Conservation (phyloP, 2,888 invertebrate genomes). For the Drosophila mayaguana region DNA sequence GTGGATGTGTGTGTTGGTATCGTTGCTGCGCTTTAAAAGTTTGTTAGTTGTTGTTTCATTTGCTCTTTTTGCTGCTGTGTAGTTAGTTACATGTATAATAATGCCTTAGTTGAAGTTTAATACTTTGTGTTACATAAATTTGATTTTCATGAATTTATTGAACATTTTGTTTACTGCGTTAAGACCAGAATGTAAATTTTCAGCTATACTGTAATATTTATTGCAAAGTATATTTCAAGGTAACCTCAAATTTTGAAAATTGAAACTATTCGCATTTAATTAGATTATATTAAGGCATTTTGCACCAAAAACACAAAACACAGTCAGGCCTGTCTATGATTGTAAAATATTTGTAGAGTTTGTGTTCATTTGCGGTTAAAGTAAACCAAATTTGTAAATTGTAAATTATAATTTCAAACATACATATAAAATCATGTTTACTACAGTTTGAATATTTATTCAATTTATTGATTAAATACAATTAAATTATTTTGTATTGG, state of each 20-base stretch:
- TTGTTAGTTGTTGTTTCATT: not conserved
- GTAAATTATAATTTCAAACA: no score
- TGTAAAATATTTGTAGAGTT: no score
- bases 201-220: not conserved
- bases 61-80: not conserved
- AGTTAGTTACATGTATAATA: slow-evolving; percentile 3
- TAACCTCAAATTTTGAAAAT: no score
- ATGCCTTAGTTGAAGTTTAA: not conserved
- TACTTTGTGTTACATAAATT: slow-evolving; percentile 2
- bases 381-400: no score
- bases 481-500: no score
- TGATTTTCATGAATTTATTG: not conserved
- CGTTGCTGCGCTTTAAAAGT: slow-evolving; percentile 8
- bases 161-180: not conserved
- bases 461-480: no score
- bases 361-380: no score
- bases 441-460: no score
- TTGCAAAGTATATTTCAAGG: not conserved
- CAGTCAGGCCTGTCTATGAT: no score
- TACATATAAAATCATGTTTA: no score
- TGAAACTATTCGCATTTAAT: not conserved
- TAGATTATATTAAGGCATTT: no score
- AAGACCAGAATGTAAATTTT: not conserved
- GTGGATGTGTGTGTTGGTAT: not conserved
- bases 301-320: no score